Percentiles rank a stretch among this genome's conserved stretches.
These are phyloP conservation scores for Oegoconia quadripuncta DNA, from an alignment of 2,888 invertebrate species.

Conservation along the genomic window DNA sequence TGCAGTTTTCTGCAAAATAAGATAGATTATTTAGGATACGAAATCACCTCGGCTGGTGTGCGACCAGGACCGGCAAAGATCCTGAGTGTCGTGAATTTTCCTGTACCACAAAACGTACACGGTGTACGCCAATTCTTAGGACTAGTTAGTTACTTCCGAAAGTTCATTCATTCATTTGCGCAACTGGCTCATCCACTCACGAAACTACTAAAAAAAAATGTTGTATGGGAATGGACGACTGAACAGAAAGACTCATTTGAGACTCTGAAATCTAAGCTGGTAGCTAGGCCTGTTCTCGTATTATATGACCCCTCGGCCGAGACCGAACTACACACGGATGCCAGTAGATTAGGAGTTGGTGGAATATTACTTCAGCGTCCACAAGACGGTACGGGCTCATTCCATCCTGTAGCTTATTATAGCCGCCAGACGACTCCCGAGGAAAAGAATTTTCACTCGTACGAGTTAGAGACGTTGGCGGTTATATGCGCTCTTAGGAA, in stretches of 20 bases:
- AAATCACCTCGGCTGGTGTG: neutral
- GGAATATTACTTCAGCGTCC: conserved; percentile 8
- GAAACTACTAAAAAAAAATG: conserved; percentile 13
- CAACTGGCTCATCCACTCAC: conserved; percentile 20
- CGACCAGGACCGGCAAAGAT: conserved; percentile 18
- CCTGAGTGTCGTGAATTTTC: conserved; percentile 27
- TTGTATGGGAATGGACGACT: conserved; percentile 15
- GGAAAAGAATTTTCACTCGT: conserved; percentile 23
- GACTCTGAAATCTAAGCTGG: conserved; percentile 14
- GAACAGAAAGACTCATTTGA: conserved; percentile 16
- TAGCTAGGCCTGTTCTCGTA: conserved; percentile 23
- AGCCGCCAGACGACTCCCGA: conserved; percentile 23
- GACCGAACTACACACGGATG: conserved; percentile 17
- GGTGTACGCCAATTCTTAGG: conserved; percentile 33
- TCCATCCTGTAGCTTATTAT: conserved; percentile 17
- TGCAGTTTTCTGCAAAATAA: too few relatives aligned
- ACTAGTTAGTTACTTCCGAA: conserved; percentile 27
- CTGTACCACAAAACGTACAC: conserved; percentile 28
- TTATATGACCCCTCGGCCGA: conserved; percentile 28
- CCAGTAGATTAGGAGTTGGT: conserved; percentile 12
- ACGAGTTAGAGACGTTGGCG: conserved; percentile 23
- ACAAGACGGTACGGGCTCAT: neutral
- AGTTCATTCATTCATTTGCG: conserved; percentile 26
- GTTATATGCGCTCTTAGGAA: conserved; percentile 13
- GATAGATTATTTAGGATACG: neutral